Percentiles rank a stretch among this genome's conserved stretches.
These are phyloP conservation scores for Protobothrops flavoviridis DNA, from an alignment of 2,113 vertebrate species.

Conservation along the genomic window DNA sequence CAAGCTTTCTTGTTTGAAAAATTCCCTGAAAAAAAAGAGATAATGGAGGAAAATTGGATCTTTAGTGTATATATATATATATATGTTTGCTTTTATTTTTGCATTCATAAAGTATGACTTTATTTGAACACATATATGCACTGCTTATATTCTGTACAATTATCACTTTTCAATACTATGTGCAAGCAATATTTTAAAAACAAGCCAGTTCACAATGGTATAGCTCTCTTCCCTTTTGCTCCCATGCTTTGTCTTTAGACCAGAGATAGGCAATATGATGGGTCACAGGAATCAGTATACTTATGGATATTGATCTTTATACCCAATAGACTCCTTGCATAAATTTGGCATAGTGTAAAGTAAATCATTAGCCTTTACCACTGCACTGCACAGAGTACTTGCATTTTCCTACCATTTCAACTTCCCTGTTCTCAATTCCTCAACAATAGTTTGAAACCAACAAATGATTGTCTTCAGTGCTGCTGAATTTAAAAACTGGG, in stretches of 20 bases:
- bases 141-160: not conserved
- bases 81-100: constrained; percentile 25
- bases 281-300: not conserved
- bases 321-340: not conserved
- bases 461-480: not conserved
- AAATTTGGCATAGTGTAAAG: not conserved
- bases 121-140: constrained; percentile 12
- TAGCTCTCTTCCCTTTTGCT: not conserved
- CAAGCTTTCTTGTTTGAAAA: constrained; percentile 79
- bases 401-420: not conserved
- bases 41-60: constrained; percentile 61
- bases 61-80: constrained; percentile 58
- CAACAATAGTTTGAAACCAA: not conserved
- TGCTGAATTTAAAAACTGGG: not conserved
- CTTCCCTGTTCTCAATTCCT: not conserved
- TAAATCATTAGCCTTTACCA: not conserved
- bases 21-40: constrained; percentile 75
- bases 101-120: constrained; percentile 14
- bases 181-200: not conserved
- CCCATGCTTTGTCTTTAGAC: not conserved
- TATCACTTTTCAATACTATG: constrained; percentile 13
- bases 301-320: not conserved
- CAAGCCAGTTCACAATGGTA: not conserved
- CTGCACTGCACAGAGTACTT: not conserved
- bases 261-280: not conserved